phyloP scores from a whole-genome alignment of 2,888 invertebrate genomes.

The Chrysomela aeneicollis region DNA sequence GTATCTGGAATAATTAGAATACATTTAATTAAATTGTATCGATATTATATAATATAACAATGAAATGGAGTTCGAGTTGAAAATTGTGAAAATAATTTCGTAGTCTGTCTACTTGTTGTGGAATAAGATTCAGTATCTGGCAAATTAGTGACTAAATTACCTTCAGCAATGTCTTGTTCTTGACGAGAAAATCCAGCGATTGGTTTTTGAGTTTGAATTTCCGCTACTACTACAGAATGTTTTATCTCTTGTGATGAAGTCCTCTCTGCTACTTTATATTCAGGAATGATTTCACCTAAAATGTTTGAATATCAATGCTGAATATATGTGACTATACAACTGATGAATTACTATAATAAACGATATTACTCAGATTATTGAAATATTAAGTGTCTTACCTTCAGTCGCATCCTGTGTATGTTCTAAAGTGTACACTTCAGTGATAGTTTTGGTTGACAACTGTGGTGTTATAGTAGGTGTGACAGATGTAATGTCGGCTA shows the following conservation, averaged over 20 bases:
- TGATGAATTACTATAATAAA: neutral
- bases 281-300: conserved; percentile 46
- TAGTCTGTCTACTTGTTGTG: too few species aligned
- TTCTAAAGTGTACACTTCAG: conserved; percentile 54
- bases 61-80: too few species aligned
- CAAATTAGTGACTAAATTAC: neutral
- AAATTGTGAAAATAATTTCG: too few species aligned
- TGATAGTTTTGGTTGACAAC: conserved; percentile 50
- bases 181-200: conserved; percentile 42
- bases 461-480: conserved; percentile 49
- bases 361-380: neutral
- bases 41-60: too few species aligned
- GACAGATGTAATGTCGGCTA: conserved; percentile 36
- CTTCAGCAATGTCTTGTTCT: conserved; percentile 11
- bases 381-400: conserved; percentile 49
- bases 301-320: conserved; percentile 26
- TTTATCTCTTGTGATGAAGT: conserved; percentile 46
- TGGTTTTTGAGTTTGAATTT: conserved; percentile 50
- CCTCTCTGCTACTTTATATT: conserved; percentile 43
- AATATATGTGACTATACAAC: neutral
- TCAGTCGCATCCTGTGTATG: conserved; percentile 49
- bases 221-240: conserved; percentile 50
- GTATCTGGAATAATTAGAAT: conserved; percentile 11
- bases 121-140: too few species aligned
- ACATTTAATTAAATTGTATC: too few species aligned